Base-by-base conservation (phyloP, 2,113 vertebrate genomes). In the Charadrius vociferus region DNA sequence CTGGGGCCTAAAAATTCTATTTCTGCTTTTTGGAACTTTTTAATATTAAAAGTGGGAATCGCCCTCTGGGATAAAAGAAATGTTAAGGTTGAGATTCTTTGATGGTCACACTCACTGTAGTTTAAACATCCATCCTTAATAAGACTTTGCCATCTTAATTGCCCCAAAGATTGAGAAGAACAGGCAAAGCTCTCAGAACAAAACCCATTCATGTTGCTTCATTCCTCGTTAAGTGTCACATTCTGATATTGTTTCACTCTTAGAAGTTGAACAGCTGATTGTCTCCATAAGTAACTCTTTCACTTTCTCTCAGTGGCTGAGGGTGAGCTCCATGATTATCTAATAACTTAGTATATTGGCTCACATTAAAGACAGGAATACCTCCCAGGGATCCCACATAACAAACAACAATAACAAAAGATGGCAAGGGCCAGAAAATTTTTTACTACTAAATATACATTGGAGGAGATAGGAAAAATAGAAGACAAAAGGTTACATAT, bases 281-380 rank as follows among this genome's bases (percentile, higher is more conserved):
- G 14, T 53, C 41, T 84, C 59, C 36, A 16, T 66, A 80, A 73
- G 37, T 86, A 77, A 30, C 79, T 65, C 53, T 85, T 72, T 30
- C 3, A 61, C 45, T 72, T 67, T 52, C 65, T 71, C 20, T 84
- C 63, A 41, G 12, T 50, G 34, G 63, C 0, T 4, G 52, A 82
- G 5, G 8, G 16, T 20, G 53, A 92, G 32, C 32, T 56, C 20
- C 21, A 26, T 34, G 27, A 75, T 68, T 80, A 80, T 20, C 47
- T 81, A 8, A 21, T 16, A 49, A 43, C 12, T 49, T 7, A 82
- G 23, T 20, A 68, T 0, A 0, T 16, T 53, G 24, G 3, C 58
- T 92, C 43, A 30, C 67, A 55, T 37, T 49, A 55, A 82, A 85
- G 55, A 50, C 1, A 15, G 22, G 20, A 59, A 61, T 72, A 30